Evolutionary conservation across 2,888 invertebrate species (phyloP).

Genomic region (Lycia hirtaria): DNA sequence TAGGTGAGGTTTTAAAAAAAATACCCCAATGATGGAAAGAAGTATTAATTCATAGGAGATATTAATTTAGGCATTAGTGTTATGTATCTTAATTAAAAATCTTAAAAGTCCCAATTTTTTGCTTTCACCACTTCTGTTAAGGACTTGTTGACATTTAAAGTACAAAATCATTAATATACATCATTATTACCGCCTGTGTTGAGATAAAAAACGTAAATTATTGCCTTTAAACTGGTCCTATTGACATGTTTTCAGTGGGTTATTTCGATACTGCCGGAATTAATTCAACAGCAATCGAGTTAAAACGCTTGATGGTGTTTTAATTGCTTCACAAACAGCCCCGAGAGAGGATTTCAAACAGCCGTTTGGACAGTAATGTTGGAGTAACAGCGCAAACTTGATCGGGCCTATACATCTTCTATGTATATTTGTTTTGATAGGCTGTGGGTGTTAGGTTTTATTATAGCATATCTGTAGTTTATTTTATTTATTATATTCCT

Average conservation of each 20-base stretch:
- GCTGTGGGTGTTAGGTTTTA: no score
- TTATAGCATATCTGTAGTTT: no score
- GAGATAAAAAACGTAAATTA: neutral
- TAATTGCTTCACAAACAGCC: slow-evolving; percentile 9
- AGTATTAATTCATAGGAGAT: no score
- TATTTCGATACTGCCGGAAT: slow-evolving; percentile 12
- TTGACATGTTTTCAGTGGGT: neutral
- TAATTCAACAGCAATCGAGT: slow-evolving; percentile 9
- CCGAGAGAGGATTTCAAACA: slow-evolving; percentile 7
- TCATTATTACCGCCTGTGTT: neutral
- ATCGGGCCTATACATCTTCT: no score
- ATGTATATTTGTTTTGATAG: no score
- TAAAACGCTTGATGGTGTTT: slow-evolving; percentile 11
- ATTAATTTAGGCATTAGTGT: no score
- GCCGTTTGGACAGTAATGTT: slow-evolving; percentile 3
- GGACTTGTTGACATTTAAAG: slow-evolving; percentile 12
- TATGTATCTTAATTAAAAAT: no score
- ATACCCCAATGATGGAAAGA: no score
- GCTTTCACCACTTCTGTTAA: slow-evolving; percentile 8
- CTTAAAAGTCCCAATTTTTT: no score
- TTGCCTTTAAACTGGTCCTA: slow-evolving; percentile 3
- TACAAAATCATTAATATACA: slow-evolving; percentile 9
- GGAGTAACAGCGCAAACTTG: neutral
- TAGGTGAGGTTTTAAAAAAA: no score
- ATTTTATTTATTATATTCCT: no score